Base-by-base conservation (phyloP, 2,888 invertebrate genomes). In the Euproctis similis region DNA sequence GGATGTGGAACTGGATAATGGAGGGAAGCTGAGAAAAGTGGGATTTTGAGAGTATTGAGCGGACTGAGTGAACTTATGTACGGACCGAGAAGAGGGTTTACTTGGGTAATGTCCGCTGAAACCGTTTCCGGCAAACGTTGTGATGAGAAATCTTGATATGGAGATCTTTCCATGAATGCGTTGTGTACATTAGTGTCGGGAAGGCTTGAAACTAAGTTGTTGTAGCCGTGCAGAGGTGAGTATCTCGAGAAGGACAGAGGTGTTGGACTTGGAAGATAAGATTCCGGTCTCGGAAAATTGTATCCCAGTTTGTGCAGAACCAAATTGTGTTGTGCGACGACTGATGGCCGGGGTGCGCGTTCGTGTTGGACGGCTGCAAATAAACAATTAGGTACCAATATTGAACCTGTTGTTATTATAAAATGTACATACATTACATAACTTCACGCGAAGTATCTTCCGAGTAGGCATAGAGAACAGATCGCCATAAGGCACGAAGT, bases 281-380 rank as follows among this genome's bases (percentile, higher is more conserved):
- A 34, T 23, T 65, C 63, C 17, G 62, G 73, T 6, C 73, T 59
- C 4, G 69, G 36, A 34, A 78, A 75, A 59, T 70, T 78, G 55
- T 86, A 85, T 30, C 81, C 75, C n/a, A 86, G 57, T 40, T 72
- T 75, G 25, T 77, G 73, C 4, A 82, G 49, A 82, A 74, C 87
- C 82, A 56, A 72, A 61, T 49, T 82, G 53, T 57, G 75, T 40
- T 60, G 78, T 24, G 41, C 60, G 34, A 43, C 52, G 8, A 54
- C 53, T 1, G 71, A 57, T 1, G 87, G 78, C 23, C 95, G 86
- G 0, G 95, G 94, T 6, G 95, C 94, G 39, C 96, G 84, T 73
- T 96, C 96, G 69, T 96, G 95, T 64, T 96, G 95, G 10, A 96
- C 96, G 34, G 96, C 96, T 96, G 87, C 27, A 14, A 14, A 14